Percentiles rank a stretch among this genome's conserved stretches.
Conservation (phyloP, 2,888 invertebrate species). For the Phaedon cochleariae region DNA sequence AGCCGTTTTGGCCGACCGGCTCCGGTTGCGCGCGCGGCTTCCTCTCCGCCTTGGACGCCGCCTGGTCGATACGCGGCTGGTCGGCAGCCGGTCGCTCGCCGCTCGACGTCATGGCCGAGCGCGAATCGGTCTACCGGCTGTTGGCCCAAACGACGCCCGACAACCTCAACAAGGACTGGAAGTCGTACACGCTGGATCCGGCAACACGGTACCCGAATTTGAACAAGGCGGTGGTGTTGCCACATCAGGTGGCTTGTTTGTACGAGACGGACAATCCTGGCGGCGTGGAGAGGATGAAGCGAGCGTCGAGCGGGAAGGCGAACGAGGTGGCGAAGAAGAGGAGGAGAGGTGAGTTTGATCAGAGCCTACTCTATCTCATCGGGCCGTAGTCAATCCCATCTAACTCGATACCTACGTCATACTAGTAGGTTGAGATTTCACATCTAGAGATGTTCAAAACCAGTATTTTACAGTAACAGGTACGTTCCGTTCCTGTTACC, state of each 20-base stretch:
- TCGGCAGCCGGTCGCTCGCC: no score
- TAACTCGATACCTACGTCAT: no score
- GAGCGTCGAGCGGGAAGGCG: conserved; percentile 42
- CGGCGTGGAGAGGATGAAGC: conserved; percentile 67
- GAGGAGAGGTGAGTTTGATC: conserved; percentile 64
- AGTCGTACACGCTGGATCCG: conserved; percentile 87
- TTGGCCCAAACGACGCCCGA: conserved; percentile 96
- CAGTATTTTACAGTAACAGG: no score
- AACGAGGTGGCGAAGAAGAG: conserved; percentile 72
- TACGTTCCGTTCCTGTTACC: no score
- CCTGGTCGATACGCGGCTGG: conserved; percentile 93
- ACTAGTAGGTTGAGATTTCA: no score
- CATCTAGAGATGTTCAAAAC: no score
- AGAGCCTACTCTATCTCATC: no score
- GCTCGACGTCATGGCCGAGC: conserved; percentile 88
- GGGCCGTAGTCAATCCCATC: no score
- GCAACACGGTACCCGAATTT: conserved; percentile 87
- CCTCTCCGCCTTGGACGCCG: conserved; percentile 93
- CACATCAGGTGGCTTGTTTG: conserved; percentile 77
- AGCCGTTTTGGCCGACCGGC: conserved; percentile 99
- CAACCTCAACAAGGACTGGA: conserved; percentile 90
- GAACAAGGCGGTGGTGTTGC: conserved; percentile 77
- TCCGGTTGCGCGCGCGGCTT: conserved; percentile 98
- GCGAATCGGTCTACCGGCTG: conserved; percentile 87
- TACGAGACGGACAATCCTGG: conserved; percentile 77